Base-by-base conservation (phyloP, 2,113 vertebrate genomes). In the Chaetodon trifascialis region DNA sequence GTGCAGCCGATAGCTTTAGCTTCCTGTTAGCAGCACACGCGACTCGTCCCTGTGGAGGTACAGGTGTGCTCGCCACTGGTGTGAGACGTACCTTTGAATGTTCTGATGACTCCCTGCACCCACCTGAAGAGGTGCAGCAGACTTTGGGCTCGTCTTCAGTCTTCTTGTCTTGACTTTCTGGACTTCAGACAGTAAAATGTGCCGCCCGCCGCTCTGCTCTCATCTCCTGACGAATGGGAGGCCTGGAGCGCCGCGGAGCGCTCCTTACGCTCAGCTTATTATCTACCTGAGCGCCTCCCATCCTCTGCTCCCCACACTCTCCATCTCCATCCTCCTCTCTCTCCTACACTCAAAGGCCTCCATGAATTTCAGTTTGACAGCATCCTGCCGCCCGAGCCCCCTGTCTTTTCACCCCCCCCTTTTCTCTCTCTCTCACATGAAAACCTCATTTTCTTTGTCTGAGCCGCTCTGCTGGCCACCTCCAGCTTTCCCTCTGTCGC, bases 231-330 rank as follows among this genome's bases (percentile, higher is more conserved):
- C 74, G 62, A 75, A 85, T 83, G 75, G 55, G 66, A 65, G 44
- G 46, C n/a, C 47, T n/a, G 49, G 25, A 62, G 11, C 67, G 4
- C 25, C 2, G 58, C 64, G 64, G 68, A 73, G 34, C 21, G 6
- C 76, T 80, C 56, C 71, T 72, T 25, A 66, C 58, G 59, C 60
- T 80, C 71, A 25, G 73, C 82, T 77, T 79, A 68, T 88, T 79
- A 88, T 79, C 82, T 75, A 64, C 83, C 83, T 83, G 67, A 83
- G 64, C 80, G 60, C 70, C 76, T 73, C 72, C 82, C 76, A n/a
- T 84, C 77, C 58, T 19, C 54, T 3, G 38, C 47, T 51, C 68
- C 40, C 38, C 38, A 3, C 34, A 0, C 63, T 58, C 64, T 56
- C 42, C 40, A 5, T 55, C 55, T 64, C 59, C 25, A 11, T 77